Evolutionary conservation across 2,888 invertebrate genomes (phyloP).

Genomic region (Stratiomys singularior): DNA sequence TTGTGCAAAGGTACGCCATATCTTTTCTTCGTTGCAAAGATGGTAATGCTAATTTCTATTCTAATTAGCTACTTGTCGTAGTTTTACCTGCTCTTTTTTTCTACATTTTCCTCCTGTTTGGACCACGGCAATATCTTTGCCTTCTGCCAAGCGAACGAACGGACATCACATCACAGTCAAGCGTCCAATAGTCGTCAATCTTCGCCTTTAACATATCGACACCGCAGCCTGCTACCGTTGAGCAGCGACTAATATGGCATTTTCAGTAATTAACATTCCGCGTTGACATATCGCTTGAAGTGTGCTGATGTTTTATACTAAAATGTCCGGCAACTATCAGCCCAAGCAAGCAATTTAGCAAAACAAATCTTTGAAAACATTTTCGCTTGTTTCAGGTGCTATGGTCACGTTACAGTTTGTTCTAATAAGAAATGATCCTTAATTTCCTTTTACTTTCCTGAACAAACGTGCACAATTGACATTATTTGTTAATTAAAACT

Average conservation of each 20-base stretch:
- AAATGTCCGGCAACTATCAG: conserved; percentile 32
- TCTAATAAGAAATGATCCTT: too few relatives aligned
- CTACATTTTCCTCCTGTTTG: conserved; percentile 5
- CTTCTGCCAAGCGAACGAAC: neutral
- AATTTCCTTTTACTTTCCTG: too few relatives aligned
- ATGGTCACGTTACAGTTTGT: too few relatives aligned
- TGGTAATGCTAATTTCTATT: conserved; percentile 44
- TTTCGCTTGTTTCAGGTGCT: too few relatives aligned
- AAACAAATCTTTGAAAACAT: conserved; percentile 27
- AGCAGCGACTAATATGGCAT: conserved; percentile 42
- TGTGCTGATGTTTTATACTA: conserved; percentile 43
- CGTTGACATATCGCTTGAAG: conserved; percentile 43
- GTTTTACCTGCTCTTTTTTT: neutral
- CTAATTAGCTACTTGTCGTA: conserved; percentile 39
- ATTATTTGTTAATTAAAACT: too few relatives aligned
- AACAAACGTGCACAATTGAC: too few relatives aligned
- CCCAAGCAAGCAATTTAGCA: conserved; percentile 27
- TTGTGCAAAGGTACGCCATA: neutral
- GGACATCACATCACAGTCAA: conserved; percentile 17
- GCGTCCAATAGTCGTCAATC: conserved; percentile 35
- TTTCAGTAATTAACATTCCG: conserved; percentile 46
- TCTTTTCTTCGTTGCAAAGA: conserved; percentile 18
- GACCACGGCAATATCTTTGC: neutral
- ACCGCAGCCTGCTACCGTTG: conserved; percentile 14
- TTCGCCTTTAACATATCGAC: conserved; percentile 5